Percentiles rank a stretch among this genome's conserved stretches.
These are phyloP conservation scores for Rhipidura dahli DNA, from an alignment of 2,113 vertebrate species.

Conservation along the genomic window DNA sequence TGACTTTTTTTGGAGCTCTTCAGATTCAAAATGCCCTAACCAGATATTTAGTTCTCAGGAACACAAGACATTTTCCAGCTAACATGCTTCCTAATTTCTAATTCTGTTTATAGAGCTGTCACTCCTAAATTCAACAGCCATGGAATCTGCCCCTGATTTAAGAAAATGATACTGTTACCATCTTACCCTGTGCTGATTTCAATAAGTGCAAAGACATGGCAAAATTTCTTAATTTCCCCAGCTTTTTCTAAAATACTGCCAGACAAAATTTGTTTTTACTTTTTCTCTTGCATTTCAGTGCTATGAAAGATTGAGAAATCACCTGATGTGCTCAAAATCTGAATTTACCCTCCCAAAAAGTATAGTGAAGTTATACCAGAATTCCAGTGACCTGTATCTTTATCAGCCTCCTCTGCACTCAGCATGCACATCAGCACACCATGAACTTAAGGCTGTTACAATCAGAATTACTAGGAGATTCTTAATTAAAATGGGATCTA, in stretches of 20 bases:
- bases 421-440: neutral
- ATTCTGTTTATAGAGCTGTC: neutral
- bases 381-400: neutral
- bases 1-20: neutral
- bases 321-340: neutral
- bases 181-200: neutral
- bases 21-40: neutral
- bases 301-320: neutral
- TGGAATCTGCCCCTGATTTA: neutral
- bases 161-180: neutral
- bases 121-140: neutral
- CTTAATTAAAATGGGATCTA: constrained; percentile 22
- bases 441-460: neutral
- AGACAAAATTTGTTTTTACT: neutral
- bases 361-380: neutral
- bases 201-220: neutral
- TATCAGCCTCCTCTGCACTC: neutral
- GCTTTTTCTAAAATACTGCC: neutral
- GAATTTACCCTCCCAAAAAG: neutral
- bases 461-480: neutral
- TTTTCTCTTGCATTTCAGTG: neutral
- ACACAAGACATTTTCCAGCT: neutral
- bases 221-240: neutral
- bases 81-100: neutral
- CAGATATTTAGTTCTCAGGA: neutral